Percentiles rank a stretch among this genome's conserved stretches.
Evolutionary conservation across 2,888 invertebrate species (phyloP).

Genomic region (Sycophila texana): DNA sequence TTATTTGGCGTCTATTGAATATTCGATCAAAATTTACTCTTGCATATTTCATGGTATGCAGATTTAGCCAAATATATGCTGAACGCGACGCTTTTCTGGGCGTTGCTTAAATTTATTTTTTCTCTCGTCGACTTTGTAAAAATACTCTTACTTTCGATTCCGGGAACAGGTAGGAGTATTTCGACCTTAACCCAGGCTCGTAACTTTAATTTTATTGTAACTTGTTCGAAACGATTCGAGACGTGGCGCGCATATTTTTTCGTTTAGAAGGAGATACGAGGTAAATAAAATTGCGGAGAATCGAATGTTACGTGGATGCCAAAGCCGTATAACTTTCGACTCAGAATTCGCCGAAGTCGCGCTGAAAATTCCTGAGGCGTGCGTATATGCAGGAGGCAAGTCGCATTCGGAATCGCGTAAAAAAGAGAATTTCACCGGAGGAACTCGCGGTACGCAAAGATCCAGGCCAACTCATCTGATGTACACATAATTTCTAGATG

Average conservation of each 20-base stretch:
- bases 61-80: too few species aligned
- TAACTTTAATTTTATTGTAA: background rate
- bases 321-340: constrained; percentile 17
- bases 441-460: background rate
- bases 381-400: background rate
- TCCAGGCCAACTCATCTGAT: constrained; percentile 3
- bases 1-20: too few species aligned
- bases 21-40: too few species aligned
- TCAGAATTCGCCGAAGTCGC: constrained; percentile 10
- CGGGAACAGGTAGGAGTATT: too few species aligned
- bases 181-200: background rate
- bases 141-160: too few species aligned
- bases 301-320: background rate
- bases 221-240: background rate
- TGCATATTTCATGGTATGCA: background rate
- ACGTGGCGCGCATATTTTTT: too few species aligned
- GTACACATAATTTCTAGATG: background rate
- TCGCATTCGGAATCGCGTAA: background rate
- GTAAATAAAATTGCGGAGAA: background rate
- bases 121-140: too few species aligned
- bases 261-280: background rate
- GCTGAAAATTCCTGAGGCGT: constrained; percentile 21
- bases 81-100: too few species aligned
- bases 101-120: too few species aligned
- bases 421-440: background rate